Conservation (phyloP, 2,797 vertebrate species). For the Lepus townsendii region DNA sequence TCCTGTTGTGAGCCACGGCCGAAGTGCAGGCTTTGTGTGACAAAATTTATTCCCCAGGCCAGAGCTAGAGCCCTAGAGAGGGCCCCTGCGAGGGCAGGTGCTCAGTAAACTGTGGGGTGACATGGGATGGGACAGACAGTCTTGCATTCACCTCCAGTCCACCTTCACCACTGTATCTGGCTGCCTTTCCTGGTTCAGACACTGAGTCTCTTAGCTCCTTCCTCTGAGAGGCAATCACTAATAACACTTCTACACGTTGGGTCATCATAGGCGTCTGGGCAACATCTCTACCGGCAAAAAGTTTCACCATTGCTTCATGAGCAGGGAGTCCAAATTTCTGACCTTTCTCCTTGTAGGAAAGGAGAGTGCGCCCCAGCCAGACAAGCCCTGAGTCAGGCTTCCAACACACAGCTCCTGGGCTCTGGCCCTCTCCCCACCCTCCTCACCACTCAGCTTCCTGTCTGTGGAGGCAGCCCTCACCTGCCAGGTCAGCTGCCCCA, state of each 20-base stretch:
- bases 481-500: neutral
- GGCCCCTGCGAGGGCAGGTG: neutral
- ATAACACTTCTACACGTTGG: neutral
- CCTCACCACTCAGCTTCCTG: neutral
- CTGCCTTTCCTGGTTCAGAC: neutral
- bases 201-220: neutral
- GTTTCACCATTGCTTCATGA: neutral
- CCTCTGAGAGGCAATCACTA: neutral
- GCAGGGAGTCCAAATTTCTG: neutral
- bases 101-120: neutral
- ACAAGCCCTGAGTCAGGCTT: fast-evolving
- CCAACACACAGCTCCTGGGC: too few relatives aligned
- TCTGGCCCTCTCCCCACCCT: neutral
- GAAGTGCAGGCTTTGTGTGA: neutral
- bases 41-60: neutral
- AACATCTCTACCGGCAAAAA: neutral
- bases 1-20: neutral
- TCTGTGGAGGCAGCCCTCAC: neutral
- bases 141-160: neutral
- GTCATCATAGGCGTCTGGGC: neutral
- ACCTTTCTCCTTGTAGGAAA: neutral
- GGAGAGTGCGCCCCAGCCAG: neutral
- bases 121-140: too few relatives aligned
- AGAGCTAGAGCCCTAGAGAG: neutral
- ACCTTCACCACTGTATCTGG: neutral